Percentiles rank a stretch among this genome's conserved stretches.
These are phyloP conservation scores for Marmota flaviventris DNA, from an alignment of 2,113 vertebrate species.

Conservation along the genomic window DNA sequence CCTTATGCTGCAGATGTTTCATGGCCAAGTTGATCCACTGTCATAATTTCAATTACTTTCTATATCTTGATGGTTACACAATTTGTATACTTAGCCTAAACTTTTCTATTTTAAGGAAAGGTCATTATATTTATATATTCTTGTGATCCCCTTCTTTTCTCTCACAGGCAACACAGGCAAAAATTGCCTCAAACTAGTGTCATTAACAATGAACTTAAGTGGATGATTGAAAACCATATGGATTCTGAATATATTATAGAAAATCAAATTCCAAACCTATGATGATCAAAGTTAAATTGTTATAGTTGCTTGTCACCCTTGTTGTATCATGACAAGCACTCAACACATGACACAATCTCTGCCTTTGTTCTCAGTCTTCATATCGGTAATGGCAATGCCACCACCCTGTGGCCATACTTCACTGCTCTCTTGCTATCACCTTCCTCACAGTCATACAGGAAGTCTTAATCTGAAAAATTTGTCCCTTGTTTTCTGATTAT, in stretches of 20 bases:
- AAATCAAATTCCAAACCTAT: neutral
- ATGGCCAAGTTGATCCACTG: neutral
- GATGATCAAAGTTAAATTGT: neutral
- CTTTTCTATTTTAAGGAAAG: neutral
- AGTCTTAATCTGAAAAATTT: neutral
- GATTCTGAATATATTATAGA: neutral
- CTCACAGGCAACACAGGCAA: neutral
- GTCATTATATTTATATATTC: neutral
- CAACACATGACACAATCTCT: no score
- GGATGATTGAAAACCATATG: neutral
- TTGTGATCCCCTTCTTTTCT: neutral
- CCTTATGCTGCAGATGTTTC: neutral
- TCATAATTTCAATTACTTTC: neutral
- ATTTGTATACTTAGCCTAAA: neutral
- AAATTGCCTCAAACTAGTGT: neutral
- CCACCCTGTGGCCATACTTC: neutral
- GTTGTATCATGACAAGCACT: no score
- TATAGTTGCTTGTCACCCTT: no score
- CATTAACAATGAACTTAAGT: neutral
- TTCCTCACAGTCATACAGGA: neutral
- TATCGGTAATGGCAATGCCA: neutral
- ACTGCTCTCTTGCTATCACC: neutral
- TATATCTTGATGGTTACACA: neutral
- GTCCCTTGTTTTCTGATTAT: neutral
- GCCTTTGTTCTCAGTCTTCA: neutral